Base-by-base conservation (phyloP, 2,113 vertebrate genomes). In the Orthochromis indermauri region DNA sequence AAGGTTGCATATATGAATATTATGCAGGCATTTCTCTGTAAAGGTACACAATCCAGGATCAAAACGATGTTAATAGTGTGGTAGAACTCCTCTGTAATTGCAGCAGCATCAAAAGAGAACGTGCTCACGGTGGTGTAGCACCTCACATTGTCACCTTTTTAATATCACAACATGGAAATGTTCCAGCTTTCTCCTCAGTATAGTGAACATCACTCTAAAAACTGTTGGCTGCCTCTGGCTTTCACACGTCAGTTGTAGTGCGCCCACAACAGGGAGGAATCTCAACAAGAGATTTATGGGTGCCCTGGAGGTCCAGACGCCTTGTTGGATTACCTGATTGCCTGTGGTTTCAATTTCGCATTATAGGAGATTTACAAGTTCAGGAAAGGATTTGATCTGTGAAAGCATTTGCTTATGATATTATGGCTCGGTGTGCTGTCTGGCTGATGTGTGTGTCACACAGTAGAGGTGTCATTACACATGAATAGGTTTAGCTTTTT, bases 321-420 rank as follows among this genome's bases (percentile, higher is more conserved):
- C 84, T 88, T 83, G 47, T 85, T 88, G 85, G 82, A 91, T 85
- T 85, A 88, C 33, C 57, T 85, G 90, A 84, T 91, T 59, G 35
- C 82, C 84, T 45, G 79, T 82, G 40, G 87, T 88, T 88, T 93
- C 76, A 57, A 63, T 88, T 86, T 87, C 2, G 5, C 53, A 79
- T 92, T 80, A 88, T 40, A 37, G 4, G 8, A 55, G 89, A 90
- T 92, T 94, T 85, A 66, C 55, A 86, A 78, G 19, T 37, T 17
- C 13, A 81, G 66, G 14, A 42, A 82, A 87, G 79, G 71, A 88
- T 86, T 91, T 84, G 53, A 90, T 89, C 81, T 84, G 86, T 3
- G 7, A 21, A 26, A 55, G 45, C 21, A 8, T 88, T 88, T 88
- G 26, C 80, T 85, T 40, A 31, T 92, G 71, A 79, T 81, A 53